Base-by-base conservation (phyloP, 2,113 vertebrate species). In the Halcyon malimbica region DNA sequence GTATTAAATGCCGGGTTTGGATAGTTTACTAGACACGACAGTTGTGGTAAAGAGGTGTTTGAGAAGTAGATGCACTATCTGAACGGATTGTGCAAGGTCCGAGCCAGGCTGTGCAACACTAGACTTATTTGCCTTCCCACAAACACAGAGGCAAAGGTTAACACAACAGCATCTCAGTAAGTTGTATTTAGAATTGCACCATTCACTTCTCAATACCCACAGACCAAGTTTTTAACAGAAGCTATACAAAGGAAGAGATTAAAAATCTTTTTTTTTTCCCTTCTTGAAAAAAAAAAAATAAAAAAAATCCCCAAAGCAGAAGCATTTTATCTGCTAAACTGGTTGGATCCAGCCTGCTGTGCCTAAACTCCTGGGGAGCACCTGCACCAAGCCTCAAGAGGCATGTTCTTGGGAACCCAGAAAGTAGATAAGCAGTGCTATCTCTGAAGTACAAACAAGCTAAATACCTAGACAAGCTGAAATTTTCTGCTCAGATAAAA, bases 141-240 rank as follows among this genome's bases (percentile, higher is more conserved):
- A 84, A 93, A 78, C 14, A 71, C 13, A 16, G 39, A 54, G 68
- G 46, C 25, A 83, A 91, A 94, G 35, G 51, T 94, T 78, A 83
- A 59, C 25, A 39, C 13, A 59, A n/a, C 11, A 71, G 51, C 29
- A 75, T 16, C 41, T 37, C 59, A 16, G n/a, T 4, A 3, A 74
- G 42, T 10, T 0, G 0, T 29, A 15, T 33, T 78, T 54, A 54
- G 33, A 64, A 84, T 37, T 33, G 9, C 48, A 75, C 12, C n/a
- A 35, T 17, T 67, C 37, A 37, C 21, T 65, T 80, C 70, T 87
- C 28, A 53, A 13, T 50, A 74, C 42, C 77, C 46, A 82, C 65
- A 63, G 56, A 67, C 4, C 16, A 74, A 54, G 5, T n/a, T 86
- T 31, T 44, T 70, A 71, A 71, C 7, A 20, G 11, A 88, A 73